A percentile compares a stretch with the other conserved stretches of the same genome.
phyloP scores from a whole-genome alignment of 1,140 invertebrate species.

The Drosophila ambigua region DNA sequence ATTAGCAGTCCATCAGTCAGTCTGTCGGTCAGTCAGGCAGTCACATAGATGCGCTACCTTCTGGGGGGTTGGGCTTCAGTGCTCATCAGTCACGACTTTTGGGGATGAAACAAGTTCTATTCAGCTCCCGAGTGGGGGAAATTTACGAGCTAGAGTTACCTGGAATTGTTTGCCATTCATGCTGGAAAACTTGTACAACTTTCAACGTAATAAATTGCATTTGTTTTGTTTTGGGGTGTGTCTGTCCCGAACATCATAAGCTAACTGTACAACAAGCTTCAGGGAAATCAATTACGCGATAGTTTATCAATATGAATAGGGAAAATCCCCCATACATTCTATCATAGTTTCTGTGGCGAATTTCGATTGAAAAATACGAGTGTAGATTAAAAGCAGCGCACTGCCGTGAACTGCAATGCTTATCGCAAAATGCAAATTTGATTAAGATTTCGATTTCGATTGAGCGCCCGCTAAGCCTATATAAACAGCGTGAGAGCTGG shows the following conservation, averaged over 20 bases:
- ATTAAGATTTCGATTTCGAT: slow-evolving; percentile 34
- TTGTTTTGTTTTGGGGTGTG: slow-evolving; percentile 30
- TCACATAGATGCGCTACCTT: slow-evolving; percentile 11
- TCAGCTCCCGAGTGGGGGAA: neutral
- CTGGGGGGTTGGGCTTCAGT: too few species aligned
- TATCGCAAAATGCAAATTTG: slow-evolving; percentile 54
- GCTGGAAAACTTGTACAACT: neutral
- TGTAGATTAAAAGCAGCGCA: slow-evolving; percentile 22
- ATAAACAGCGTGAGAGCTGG: slow-evolving; percentile 15
- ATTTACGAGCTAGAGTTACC: slow-evolving; percentile 25
- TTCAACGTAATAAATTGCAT: slow-evolving; percentile 10
- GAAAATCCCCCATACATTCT: slow-evolving; percentile 16
- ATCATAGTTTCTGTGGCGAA: too few species aligned
- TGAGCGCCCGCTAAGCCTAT: slow-evolving; percentile 27
- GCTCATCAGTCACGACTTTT: slow-evolving; percentile 58
- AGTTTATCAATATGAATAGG: slow-evolving; percentile 1
- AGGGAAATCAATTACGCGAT: slow-evolving; percentile 41
- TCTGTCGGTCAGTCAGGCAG: slow-evolving; percentile 5
- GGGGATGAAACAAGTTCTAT: slow-evolving; percentile 18
- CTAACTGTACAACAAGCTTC: slow-evolving; percentile 22
- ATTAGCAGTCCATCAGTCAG: slow-evolving; percentile 15
- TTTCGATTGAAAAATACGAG: too few species aligned
- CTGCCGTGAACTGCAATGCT: neutral
- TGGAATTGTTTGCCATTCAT: slow-evolving; percentile 64
- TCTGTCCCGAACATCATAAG: slow-evolving; percentile 18